Conservation (phyloP, 2,113 vertebrate genomes). For the Macrotus californicus region DNA sequence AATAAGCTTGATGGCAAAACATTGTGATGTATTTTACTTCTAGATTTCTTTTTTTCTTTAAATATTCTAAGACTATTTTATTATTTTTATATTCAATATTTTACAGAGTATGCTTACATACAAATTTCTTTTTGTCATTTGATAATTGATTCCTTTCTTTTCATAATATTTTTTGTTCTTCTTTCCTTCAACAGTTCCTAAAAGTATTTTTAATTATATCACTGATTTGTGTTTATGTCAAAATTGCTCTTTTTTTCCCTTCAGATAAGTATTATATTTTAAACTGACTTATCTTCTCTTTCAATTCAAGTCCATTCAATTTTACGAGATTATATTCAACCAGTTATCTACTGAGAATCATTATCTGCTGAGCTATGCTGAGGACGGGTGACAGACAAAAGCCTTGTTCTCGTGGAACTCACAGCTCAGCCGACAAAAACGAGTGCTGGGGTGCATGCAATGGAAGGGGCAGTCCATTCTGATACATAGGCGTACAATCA, state of each 20-base stretch:
- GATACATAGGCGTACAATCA: background rate
- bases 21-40: background rate
- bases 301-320: background rate
- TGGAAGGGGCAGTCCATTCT: background rate
- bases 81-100: background rate
- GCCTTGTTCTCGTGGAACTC: background rate
- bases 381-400: background rate
- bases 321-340: background rate
- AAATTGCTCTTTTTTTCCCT: background rate
- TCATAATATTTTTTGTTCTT: background rate
- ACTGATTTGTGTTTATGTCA: background rate
- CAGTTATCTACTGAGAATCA: background rate
- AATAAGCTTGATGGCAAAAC: background rate
- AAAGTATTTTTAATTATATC: background rate
- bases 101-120: background rate
- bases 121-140: background rate
- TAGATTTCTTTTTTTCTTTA: background rate
- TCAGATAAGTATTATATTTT: background rate
- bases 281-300: background rate
- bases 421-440: background rate
- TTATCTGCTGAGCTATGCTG: background rate
- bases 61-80: background rate
- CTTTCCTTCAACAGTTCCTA: background rate
- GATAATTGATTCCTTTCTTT: background rate
- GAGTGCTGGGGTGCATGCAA: background rate